A percentile compares a stretch with the other conserved stretches of the same genome.
Conservation (phyloP, 2,888 invertebrate genomes). For the Zhuqinia jingwanae region DNA sequence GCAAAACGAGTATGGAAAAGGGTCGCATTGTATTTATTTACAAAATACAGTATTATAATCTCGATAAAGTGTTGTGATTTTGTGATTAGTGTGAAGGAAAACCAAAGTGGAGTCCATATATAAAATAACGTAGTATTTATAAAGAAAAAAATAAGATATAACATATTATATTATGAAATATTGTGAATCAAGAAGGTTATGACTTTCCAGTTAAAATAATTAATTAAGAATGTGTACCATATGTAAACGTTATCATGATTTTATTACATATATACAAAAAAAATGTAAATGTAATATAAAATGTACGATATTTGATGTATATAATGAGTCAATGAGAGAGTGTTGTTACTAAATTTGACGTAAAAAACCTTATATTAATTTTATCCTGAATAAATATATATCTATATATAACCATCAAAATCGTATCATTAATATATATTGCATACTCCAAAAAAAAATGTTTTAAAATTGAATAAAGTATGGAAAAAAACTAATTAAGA, state of each 20-base stretch:
- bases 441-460: conserved; percentile 8
- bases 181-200: not conserved
- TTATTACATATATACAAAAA: not conserved
- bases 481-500: not conserved
- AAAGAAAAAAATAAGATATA: not conserved
- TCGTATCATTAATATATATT: not conserved
- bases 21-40: not conserved
- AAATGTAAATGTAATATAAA: not conserved
- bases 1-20: no score
- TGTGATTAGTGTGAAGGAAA: conserved; percentile 30
- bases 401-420: not conserved
- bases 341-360: no score
- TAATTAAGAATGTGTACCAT: no score
- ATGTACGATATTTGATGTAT: not conserved
- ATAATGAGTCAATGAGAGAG: not conserved
- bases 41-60: conserved; percentile 26
- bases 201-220: no score
- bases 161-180: not conserved
- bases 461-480: conserved; percentile 42
- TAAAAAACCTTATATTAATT: no score
- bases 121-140: not conserved
- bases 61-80: conserved; percentile 52
- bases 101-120: conserved; percentile 16
- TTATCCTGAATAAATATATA: no score
- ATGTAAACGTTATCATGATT: not conserved